Evolutionary conservation across 2,113 vertebrate species (phyloP).

Genomic region (Mormyrus iriodes): DNA sequence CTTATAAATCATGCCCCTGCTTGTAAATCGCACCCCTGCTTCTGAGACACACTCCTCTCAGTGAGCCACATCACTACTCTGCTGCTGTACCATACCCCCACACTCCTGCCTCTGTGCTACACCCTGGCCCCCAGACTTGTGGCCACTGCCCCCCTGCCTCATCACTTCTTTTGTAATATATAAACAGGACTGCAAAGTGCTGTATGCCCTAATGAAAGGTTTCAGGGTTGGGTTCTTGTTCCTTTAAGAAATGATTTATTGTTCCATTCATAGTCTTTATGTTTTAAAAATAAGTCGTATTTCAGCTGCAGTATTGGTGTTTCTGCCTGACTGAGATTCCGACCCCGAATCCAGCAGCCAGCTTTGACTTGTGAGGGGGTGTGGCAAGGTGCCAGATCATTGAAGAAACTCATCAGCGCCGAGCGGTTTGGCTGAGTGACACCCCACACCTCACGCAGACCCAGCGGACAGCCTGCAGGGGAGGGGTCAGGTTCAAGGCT

Average conservation of each 20-base stretch:
- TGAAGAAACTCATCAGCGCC: not conserved
- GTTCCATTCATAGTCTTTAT: not conserved
- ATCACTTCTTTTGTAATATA: not conserved
- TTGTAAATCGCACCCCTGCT: not conserved
- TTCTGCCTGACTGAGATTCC: not conserved
- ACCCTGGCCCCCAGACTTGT: not conserved
- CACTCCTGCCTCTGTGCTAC: not conserved
- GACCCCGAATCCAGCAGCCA: not conserved
- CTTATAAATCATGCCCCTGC: not conserved
- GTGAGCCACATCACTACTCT: not conserved
- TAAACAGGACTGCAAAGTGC: not conserved
- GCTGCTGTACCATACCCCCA: not conserved
- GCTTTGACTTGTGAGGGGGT: not conserved
- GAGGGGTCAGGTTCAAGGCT: not conserved
- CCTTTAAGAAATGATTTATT: not conserved
- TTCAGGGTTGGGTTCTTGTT: not conserved
- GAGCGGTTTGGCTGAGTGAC: not conserved
- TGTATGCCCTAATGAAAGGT: not conserved
- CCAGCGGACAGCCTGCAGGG: not conserved
- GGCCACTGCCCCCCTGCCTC: not conserved
- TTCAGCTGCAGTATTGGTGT: not conserved
- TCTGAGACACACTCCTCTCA: not conserved
- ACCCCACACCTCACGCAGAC: not conserved
- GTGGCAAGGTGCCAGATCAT: not conserved
- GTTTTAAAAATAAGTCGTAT: not conserved